Conservation (phyloP, 2,797 vertebrate genomes). For the Enteromius argenteus region DNA sequence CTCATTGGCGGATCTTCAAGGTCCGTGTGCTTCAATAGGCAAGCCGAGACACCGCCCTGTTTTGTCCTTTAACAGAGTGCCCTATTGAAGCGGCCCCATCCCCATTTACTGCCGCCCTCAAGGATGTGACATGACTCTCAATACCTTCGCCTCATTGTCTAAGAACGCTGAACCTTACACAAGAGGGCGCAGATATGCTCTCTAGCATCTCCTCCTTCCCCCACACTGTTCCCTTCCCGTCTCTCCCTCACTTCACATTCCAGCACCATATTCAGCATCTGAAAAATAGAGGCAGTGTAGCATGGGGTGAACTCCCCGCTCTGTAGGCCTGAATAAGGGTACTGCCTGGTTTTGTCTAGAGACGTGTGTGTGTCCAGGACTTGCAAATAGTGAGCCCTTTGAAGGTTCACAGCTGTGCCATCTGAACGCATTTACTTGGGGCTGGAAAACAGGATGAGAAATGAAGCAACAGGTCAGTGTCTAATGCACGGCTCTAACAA, state of each 20-base stretch:
- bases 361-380: conserved; percentile 34
- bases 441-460: conserved; percentile 26
- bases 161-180: conserved; percentile 70
- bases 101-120: conserved; percentile 66
- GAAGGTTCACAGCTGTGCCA: conserved; percentile 56
- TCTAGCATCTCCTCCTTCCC: conserved; percentile 26
- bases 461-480: conserved; percentile 38
- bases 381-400: conserved; percentile 51
- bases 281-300: conserved; percentile 74
- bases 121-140: conserved; percentile 78
- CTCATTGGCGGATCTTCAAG: conserved; percentile 59
- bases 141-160: conserved; percentile 72
- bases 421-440: conserved; percentile 46
- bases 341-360: conserved; percentile 49
- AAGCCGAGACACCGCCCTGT: conserved; percentile 59
- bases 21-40: conserved; percentile 65
- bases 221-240: background rate
- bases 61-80: conserved; percentile 70
- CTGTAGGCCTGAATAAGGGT: conserved; percentile 47
- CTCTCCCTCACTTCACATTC: conserved; percentile 35
- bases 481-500: conserved; percentile 41
- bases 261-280: conserved; percentile 42
- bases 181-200: conserved; percentile 67
- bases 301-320: conserved; percentile 64
- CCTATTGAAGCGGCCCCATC: conserved; percentile 69